Evolutionary conservation across 2,113 vertebrate species (phyloP).

Genomic region (Glareola pratincola): DNA sequence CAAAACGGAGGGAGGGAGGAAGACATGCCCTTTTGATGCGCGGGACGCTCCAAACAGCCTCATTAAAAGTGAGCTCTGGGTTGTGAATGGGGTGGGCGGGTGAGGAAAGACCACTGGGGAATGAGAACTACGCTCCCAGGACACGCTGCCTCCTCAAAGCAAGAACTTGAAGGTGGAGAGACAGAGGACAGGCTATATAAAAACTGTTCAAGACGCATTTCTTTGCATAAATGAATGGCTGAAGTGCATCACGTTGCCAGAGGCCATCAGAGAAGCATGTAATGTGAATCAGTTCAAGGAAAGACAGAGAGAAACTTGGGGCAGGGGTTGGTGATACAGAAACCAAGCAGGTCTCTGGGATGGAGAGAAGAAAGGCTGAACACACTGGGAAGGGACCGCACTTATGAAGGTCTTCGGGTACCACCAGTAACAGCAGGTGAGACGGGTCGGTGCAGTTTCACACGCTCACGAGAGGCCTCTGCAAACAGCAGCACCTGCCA

Average conservation of each 20-base stretch:
- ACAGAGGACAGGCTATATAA: background rate
- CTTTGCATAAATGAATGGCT: background rate
- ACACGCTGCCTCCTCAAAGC: background rate
- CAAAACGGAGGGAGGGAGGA: background rate
- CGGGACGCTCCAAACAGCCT: background rate
- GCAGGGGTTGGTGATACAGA: no score
- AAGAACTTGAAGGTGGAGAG: background rate
- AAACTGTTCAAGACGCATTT: background rate
- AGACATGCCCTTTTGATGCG: background rate
- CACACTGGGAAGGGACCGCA: background rate
- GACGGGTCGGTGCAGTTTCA: background rate
- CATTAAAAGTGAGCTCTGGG: background rate
- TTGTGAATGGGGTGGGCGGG: background rate
- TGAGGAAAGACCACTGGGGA: background rate
- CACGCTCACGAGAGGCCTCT: background rate
- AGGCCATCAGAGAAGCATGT: background rate
- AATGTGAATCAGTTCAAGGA: background rate
- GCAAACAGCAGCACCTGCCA: slow-evolving; percentile 7
- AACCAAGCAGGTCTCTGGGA: background rate
- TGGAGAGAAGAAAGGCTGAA: background rate
- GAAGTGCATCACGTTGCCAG: background rate
- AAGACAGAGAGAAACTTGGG: background rate
- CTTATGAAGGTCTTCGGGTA: background rate
- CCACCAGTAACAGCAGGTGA: background rate
- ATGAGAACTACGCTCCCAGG: background rate